Evolutionary conservation across 2,113 vertebrate genomes (phyloP), one percentile per base, ranked within the genome.

Genomic region (Henicopernis longicauda): DNA sequence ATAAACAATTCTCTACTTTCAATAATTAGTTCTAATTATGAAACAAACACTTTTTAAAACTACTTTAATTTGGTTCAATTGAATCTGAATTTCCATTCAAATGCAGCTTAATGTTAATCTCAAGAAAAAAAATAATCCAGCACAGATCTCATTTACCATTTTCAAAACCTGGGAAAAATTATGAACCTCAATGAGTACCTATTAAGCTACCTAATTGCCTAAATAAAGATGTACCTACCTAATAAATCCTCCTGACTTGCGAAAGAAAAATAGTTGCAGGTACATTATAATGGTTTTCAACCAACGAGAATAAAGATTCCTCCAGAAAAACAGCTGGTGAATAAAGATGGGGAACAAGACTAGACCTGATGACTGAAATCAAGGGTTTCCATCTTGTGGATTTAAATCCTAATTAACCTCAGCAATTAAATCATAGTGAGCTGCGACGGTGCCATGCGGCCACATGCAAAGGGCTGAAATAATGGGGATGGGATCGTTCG

Each of bases 161-260:
- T 95, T 85, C 71, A 89, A 96, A 95, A 90, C 80, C 89, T 71
- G 62, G 49, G 82, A 57, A 81, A 94, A 96, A 93, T 79, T 14
- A 92, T 20, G 74, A 92, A 85, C 57, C 63, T 94, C 89, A 67
- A 72, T 57, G 67, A 95, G 49, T 11, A 54, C 54, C 66, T 88
- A 65, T 80, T 86, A 96, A 95, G 67, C 76, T n/a, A 49, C 80
- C 45, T 90, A 91, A 92, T 80, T 92, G 40, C 80, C 95, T 77
- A 91, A 95, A 97, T 97, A 89, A 95, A 96, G 86, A 83, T 21
- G 76, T 80, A 80, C 62, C 66, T 40, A 55, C 62, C 54, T 69
- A 45, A 57, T 42, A 94, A 90, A 92, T 90, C 62, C 86, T 72
- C 29, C 38, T 27, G 71, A 82, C 52, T 50, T 32, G 32, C 0